Evolutionary conservation across 2,888 invertebrate genomes (phyloP), one percentile per base, ranked within the genome.

Genomic region (Dryadula phaetusa): DNA sequence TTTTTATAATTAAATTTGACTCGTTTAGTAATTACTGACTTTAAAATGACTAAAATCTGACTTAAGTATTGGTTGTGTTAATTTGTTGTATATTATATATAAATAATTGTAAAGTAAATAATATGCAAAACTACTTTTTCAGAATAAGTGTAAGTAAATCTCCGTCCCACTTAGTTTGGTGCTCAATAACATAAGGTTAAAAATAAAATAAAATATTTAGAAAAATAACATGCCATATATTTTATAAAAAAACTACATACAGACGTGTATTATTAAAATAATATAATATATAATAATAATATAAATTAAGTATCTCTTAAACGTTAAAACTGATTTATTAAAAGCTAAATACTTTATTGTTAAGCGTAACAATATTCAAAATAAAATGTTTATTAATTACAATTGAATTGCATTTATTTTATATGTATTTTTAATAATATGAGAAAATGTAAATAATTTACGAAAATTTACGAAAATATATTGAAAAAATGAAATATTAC

Each of bases 161-260:
- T 46, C 69, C 69, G 69, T 69, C 69, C 69, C 42, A 62, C 44
- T 62, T 12, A 12, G 47, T 54, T 18, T 70, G 82, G 83, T 86
- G 86, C 86, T 86, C 78, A 84, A 70, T 67, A 70, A 71, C 70
- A 65, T 44, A 76, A 56, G 56, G 22, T 72, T 77, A 80, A 77
- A 80, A 63, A 69, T 40, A 63, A 66, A 56, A 25, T 16, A 44
- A 56, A 64, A 53, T 63, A 62, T 49, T 75, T 82, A 86, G 87
- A 85, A 88, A 91, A 91, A 83, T 92, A 92, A 92, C 91, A 91
- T 91, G 90, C 87, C 90, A 88, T 92, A 92, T 92, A 92, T 90
- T 91, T 88, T 84, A 85, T 87, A 53, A 63, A 58, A 85, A 87
- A 82, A 85, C 82, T 87, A 87, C 85, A 86, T 82, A 82, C 77